phyloP scores from a whole-genome alignment of 2,113 vertebrate species.

The Cricetomys ansorgei region DNA sequence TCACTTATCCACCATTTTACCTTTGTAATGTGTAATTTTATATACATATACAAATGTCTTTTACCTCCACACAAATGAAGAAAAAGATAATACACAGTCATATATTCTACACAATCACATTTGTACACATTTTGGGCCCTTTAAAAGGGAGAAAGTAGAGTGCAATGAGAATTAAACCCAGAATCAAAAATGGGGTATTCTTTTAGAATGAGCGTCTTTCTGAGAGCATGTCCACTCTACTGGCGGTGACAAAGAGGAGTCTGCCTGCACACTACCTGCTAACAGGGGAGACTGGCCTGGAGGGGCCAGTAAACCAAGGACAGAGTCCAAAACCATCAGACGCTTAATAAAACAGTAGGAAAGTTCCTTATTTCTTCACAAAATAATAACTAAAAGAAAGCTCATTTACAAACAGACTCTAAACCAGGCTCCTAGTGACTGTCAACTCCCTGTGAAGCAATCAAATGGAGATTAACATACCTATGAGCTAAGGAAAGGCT shows the following conservation, averaged over 20 bases:
- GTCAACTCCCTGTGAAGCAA: constrained; percentile 54
- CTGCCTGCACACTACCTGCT: background rate
- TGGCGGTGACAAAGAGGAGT: background rate
- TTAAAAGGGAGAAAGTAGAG: background rate
- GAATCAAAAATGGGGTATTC: constrained; percentile 16
- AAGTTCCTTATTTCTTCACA: constrained; percentile 41
- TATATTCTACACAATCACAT: background rate
- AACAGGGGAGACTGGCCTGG: too few species aligned
- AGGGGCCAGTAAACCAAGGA: background rate
- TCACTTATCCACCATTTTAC: background rate
- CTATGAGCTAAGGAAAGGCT: constrained; percentile 49
- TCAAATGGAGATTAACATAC: constrained; percentile 74
- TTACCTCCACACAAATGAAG: background rate
- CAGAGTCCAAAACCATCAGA: background rate
- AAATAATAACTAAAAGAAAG: constrained; percentile 40
- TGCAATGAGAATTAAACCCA: constrained; percentile 44
- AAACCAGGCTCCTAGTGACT: background rate
- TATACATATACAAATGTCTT: background rate
- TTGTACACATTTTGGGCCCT: background rate
- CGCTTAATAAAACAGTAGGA: constrained; percentile 22
- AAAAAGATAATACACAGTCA: background rate
- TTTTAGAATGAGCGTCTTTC: background rate
- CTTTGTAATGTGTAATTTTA: background rate
- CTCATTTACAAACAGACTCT: background rate
- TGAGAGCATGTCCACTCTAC: background rate